Conservation (phyloP, 1,140 invertebrate species). For the Cherax destructor region DNA sequence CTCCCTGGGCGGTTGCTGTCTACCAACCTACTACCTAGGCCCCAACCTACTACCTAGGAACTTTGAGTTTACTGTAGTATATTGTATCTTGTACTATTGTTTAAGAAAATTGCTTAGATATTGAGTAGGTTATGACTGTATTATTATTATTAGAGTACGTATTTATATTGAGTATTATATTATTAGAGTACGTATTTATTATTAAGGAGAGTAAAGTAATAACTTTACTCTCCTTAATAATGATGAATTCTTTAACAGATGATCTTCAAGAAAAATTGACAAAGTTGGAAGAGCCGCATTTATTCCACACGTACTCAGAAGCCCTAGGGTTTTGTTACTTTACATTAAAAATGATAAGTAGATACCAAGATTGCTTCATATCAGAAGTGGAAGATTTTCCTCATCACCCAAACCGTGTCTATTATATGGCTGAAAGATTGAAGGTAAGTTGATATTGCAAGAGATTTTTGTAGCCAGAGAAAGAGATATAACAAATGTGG, state of each 20-base stretch:
- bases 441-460: not conserved
- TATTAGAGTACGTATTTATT: too few species aligned
- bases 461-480: not conserved
- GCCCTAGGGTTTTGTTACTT: constrained; percentile 36
- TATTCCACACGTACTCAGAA: constrained; percentile 12
- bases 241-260: not conserved
- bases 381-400: not conserved
- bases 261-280: constrained; percentile 1
- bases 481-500: not conserved
- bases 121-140: too few species aligned
- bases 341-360: not conserved
- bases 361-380: not conserved
- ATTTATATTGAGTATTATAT: too few species aligned
- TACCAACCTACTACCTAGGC: too few species aligned
- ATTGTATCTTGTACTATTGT: too few species aligned
- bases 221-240: not conserved
- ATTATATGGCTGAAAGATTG: constrained; percentile 32
- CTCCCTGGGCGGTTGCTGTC: too few species aligned
- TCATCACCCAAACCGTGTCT: constrained; percentile 28
- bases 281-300: constrained; percentile 9
- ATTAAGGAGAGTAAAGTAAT: too few species aligned
- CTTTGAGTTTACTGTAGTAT: too few species aligned
- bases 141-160: too few species aligned
- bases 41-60: too few species aligned
- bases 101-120: too few species aligned